Base-by-base conservation (phyloP, 2,797 vertebrate species). In the Tamandua tetradactyla region DNA sequence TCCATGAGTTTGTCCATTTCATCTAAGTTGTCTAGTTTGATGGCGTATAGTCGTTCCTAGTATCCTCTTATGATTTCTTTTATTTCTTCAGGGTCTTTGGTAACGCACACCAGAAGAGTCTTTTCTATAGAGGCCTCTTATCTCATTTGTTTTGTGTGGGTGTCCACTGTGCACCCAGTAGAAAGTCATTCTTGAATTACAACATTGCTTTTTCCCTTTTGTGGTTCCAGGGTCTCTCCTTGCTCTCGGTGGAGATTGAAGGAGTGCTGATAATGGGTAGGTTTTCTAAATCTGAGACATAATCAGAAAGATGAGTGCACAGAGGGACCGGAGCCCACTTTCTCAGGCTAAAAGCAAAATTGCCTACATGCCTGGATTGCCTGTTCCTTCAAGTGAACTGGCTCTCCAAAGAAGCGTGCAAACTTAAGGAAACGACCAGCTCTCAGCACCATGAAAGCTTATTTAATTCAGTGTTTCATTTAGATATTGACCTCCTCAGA, bases 401-500 rank as follows among this genome's bases (percentile, higher is more conserved):
- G 32, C 30, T 20, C 42, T 68, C 79, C 76, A 71, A 74, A 79
- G 57, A 78, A 64, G 11, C 23, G 8, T 68, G 64, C 32, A 15
- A 42, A 90, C 40, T 22, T 90, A 37, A 82, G 87, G 84, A 86
- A 75, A 35, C 52, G 59, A 47, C 32, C 47, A 62, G 76, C 66
- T 93, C 44, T 89, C 42, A 13, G 55, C 44, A 84, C 35, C 25
- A 30, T 1, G 2, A 59, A 93, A 32, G 7, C 66, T 76, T 84
- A 79, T 44, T 86, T 74, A 52, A 69, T 61, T 89, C 75, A 81
- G 20, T 9, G 62, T 86, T 83, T 94, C 59, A 55, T 76, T 93
- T 93, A 64, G 59, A 83, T 84, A 84, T 64, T 96, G 80, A 93
- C 35, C 30, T 61, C 32, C 55, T 25, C 71, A 87, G 76, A 84